Conservation (phyloP, 1,140 invertebrate species). For the Eumeta japonica region DNA sequence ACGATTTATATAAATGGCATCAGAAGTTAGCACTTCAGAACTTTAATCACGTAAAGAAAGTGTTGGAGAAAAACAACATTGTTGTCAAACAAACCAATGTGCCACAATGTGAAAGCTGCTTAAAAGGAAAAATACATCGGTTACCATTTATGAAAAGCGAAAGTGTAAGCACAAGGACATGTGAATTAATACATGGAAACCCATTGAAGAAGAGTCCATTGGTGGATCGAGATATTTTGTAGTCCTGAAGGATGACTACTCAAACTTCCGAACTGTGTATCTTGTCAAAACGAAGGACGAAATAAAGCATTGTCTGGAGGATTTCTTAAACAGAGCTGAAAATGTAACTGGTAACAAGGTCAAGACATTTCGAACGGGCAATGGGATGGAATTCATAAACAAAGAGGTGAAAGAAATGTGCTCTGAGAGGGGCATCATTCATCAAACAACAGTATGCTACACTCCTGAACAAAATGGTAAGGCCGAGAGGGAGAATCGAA, state of each 20-base stretch:
- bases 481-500: constrained; percentile 35
- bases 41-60: constrained; percentile 18
- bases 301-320: constrained; percentile 14
- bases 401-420: constrained; percentile 17
- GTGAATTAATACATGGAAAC: constrained; percentile 17
- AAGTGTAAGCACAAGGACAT: neutral
- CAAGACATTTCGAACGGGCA: constrained; percentile 32
- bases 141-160: constrained; percentile 5
- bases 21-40: constrained; percentile 26
- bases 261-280: constrained; percentile 19
- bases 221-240: constrained; percentile 15
- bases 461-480: constrained; percentile 46
- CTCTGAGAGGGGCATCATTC: constrained; percentile 16
- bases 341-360: constrained; percentile 21
- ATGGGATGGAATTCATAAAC: constrained; percentile 34
- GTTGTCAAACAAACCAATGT: neutral
- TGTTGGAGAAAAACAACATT: too few species aligned
- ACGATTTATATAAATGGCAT: constrained; percentile 16
- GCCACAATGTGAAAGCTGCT: constrained; percentile 7
- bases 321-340: constrained; percentile 22
- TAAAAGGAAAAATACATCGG: constrained; percentile 10
- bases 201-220: constrained; percentile 13
- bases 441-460: constrained; percentile 31
- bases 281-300: constrained; percentile 35
- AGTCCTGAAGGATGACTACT: constrained; percentile 14